These are phyloP conservation scores for Clarias magur DNA, from an alignment of 2,113 vertebrate species.

Conservation along the genomic window DNA sequence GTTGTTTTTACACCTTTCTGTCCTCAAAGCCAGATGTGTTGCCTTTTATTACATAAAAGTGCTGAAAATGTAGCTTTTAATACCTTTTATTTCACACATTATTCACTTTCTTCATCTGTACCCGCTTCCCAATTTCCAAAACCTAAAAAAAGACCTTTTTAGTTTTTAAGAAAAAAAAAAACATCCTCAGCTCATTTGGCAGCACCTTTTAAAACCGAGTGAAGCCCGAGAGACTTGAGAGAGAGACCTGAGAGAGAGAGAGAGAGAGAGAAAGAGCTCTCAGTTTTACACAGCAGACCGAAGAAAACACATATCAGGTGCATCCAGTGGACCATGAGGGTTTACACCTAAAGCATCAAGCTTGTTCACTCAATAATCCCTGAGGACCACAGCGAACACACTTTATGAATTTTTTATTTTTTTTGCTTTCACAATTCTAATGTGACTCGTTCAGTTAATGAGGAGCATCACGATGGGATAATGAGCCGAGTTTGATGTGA, in stretches of 20 bases:
- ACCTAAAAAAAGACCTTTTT: background rate
- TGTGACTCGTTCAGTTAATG: background rate
- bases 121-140: background rate
- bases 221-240: background rate
- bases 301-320: background rate
- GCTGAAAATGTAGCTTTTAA: background rate
- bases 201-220: background rate
- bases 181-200: background rate
- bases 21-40: background rate
- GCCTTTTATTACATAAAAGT: conserved; percentile 3
- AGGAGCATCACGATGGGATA: background rate
- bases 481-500: background rate
- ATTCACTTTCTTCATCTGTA: background rate
- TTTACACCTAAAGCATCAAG: background rate
- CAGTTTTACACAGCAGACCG: background rate
- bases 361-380: background rate
- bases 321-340: background rate
- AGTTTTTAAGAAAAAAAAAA: background rate
- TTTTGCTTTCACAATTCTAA: background rate
- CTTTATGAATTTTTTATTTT: background rate
- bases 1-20: background rate
- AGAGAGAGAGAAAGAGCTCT: background rate
- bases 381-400: background rate
- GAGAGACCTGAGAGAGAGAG: too few species aligned
- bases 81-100: background rate